Conservation (phyloP, 2,888 invertebrate genomes). For the Helobdella robusta region DNA sequence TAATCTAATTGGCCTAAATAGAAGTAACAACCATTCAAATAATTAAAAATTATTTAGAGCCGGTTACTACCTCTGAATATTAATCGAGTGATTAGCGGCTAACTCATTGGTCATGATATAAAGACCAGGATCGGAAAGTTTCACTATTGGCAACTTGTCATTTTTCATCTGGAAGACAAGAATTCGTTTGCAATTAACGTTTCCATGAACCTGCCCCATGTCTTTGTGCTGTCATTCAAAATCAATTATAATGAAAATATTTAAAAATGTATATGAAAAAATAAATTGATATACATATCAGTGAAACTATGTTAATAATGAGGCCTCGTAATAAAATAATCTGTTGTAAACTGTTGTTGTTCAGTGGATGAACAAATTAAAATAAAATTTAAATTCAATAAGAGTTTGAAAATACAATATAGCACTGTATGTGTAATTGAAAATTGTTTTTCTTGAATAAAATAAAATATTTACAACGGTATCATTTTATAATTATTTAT, state of each 20-base stretch:
- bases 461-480: no score
- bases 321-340: not conserved
- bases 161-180: conserved; percentile 66
- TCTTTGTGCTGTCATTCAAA: conserved; percentile 28
- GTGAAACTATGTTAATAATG: not conserved
- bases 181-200: conserved; percentile 70
- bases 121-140: conserved; percentile 77
- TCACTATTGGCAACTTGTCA: conserved; percentile 63
- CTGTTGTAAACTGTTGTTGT: conserved; percentile 1
- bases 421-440: no score
- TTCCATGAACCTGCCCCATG: conserved; percentile 58
- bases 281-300: not conserved
- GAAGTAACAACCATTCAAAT: not conserved
- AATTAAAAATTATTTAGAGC: not conserved
- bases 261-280: not conserved
- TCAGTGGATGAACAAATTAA: no score
- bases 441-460: no score
- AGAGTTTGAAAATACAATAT: no score
- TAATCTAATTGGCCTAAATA: not conserved
- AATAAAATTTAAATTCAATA: no score
- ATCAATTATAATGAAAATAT: not conserved
- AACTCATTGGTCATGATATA: conserved; percentile 27
- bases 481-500: no score
- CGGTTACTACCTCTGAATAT: conserved; percentile 32
- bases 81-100: conserved; percentile 24